These are phyloP conservation scores for Alligator sinensis DNA, from an alignment of 2,113 vertebrate genomes.

Conservation along the genomic window DNA sequence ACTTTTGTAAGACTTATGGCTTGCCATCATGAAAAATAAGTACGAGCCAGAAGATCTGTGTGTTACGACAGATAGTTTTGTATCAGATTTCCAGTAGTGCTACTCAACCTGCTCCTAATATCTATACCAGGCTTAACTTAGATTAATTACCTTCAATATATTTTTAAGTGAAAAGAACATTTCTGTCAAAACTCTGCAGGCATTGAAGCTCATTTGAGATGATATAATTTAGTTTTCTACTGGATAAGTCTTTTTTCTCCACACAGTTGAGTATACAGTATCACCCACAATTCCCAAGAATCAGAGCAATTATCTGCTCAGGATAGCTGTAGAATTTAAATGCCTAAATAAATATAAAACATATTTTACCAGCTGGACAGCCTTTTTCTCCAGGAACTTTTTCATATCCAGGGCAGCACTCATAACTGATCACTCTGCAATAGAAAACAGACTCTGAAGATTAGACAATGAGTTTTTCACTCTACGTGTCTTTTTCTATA, in stretches of 20 bases:
- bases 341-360: constrained; percentile 34
- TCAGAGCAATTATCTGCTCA: constrained; percentile 22
- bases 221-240: background rate
- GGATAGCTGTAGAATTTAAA: constrained; percentile 36
- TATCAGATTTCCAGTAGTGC: background rate
- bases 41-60: constrained; percentile 12
- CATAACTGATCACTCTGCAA: constrained; percentile 93
- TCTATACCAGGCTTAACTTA: constrained; percentile 25
- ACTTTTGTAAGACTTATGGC: background rate
- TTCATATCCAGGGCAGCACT: constrained; percentile 98
- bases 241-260: background rate
- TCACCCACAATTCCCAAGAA: background rate
- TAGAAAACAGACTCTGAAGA: background rate
- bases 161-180: constrained; percentile 25
- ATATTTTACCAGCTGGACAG: constrained; percentile 91
- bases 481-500: background rate
- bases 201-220: constrained; percentile 22
- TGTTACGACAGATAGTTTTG: background rate
- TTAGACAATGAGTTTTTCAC: background rate
- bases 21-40: constrained; percentile 9
- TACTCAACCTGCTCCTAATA: background rate
- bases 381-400: constrained; percentile 93
- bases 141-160: constrained; percentile 9
- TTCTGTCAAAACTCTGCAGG: background rate
- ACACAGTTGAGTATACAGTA: background rate